Percentiles rank a stretch among this genome's conserved stretches.
Evolutionary conservation across 2,113 vertebrate species (phyloP).

Genomic region (Anolis sagrei): DNA sequence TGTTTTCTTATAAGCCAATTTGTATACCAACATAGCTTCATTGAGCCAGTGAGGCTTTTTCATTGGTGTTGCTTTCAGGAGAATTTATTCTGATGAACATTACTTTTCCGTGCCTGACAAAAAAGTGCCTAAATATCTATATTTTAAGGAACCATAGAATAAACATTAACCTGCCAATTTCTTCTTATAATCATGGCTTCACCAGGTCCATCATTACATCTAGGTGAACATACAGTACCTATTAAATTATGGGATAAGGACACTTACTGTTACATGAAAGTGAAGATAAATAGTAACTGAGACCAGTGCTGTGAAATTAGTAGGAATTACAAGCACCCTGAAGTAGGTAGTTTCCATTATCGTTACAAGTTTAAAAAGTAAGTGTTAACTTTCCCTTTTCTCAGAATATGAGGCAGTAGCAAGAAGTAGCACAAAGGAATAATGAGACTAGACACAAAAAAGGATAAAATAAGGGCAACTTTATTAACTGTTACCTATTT

Average conservation of each 20-base stretch:
- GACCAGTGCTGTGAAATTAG: no score
- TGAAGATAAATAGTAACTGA: background rate
- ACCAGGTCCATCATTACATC: background rate
- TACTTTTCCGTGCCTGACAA: slow-evolving; percentile 3
- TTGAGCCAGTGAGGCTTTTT: background rate
- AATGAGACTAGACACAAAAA: no score
- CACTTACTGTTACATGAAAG: background rate
- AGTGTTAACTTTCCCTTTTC: no score
- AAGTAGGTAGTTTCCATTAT: no score
- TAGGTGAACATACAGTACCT: background rate
- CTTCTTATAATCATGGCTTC: slow-evolving; percentile 8
- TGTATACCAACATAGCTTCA: slow-evolving; percentile 35
- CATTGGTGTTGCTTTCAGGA: slow-evolving; percentile 5
- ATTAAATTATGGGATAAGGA: background rate
- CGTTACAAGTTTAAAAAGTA: no score
- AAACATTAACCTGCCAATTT: background rate
- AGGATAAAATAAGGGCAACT: no score
- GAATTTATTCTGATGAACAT: background rate
- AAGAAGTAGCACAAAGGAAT: no score
- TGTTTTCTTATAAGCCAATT: slow-evolving; percentile 42
- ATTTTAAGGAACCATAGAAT: background rate
- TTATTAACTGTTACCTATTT: no score
- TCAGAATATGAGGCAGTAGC: no score
- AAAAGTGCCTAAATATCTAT: background rate
- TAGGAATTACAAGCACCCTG: no score